A percentile compares a stretch with the other conserved stretches of the same genome.
Evolutionary conservation across 2,113 vertebrate species (phyloP).

Genomic region (Pandion haliaetus): DNA sequence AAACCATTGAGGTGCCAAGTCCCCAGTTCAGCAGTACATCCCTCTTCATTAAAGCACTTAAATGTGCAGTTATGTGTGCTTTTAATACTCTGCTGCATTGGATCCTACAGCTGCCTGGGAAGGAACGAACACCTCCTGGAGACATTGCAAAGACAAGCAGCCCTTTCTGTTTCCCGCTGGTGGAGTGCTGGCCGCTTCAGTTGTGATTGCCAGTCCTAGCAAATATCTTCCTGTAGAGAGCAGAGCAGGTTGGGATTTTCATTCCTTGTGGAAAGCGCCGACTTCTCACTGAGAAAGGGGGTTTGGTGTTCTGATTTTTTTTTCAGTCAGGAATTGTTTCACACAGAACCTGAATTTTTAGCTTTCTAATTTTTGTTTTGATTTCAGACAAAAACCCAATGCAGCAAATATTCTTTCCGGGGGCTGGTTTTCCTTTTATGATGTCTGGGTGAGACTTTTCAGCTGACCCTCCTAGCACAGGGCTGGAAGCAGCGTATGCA

Average conservation of each 20-base stretch:
- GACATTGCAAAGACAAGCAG: background rate
- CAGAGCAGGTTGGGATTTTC: conserved; percentile 43
- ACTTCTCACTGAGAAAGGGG: background rate
- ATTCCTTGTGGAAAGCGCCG: background rate
- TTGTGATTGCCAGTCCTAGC: background rate
- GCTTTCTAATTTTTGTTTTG: background rate
- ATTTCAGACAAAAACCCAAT: rapidly evolving
- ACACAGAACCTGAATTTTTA: background rate
- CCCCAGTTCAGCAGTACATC: background rate
- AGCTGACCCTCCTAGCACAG: background rate
- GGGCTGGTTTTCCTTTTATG: background rate
- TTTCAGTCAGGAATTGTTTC: background rate
- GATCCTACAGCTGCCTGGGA: background rate
- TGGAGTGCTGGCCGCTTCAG: rapidly evolving
- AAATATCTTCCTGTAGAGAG: conserved; percentile 52
- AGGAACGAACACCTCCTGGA: background rate
- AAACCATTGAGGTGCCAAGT: background rate
- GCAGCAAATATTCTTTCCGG: background rate
- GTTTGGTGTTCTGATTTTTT: background rate
- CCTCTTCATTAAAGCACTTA: background rate
- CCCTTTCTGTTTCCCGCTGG: background rate
- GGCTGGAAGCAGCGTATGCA: background rate
- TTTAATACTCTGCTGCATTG: background rate
- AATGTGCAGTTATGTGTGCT: rapidly evolving
- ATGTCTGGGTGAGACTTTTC: background rate